Conservation (phyloP, 2,888 invertebrate genomes). For the Leucoptera coffeella region DNA sequence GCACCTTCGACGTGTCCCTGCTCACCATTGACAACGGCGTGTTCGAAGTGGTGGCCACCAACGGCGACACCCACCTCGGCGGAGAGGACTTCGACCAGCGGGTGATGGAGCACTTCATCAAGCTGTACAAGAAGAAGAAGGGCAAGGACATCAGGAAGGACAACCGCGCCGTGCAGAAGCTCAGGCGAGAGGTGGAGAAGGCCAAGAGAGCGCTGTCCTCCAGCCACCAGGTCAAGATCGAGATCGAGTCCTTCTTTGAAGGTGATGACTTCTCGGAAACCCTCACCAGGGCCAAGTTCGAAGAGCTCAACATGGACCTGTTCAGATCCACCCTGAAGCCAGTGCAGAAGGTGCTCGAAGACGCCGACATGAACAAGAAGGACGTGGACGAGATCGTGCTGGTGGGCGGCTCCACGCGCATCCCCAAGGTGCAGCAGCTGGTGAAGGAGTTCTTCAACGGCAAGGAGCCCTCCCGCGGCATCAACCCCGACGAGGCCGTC, state of each 20-base stretch:
- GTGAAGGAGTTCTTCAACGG: constrained; percentile 95
- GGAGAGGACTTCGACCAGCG: constrained; percentile 99
- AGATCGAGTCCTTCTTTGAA: constrained; percentile 97
- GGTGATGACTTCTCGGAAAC: constrained; percentile 98
- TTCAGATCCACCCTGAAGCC: constrained; percentile 92
- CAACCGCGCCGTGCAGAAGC: constrained; percentile 90
- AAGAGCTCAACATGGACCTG: constrained; percentile 92
- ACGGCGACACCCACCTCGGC: constrained; percentile 96
- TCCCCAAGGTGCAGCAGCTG: constrained; percentile 93
- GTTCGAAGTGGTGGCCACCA: constrained; percentile 89
- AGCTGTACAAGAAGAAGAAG: constrained; percentile 97
- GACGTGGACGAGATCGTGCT: constrained; percentile 98
- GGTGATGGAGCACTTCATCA: constrained; percentile 98
- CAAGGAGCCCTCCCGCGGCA: constrained; percentile 96
- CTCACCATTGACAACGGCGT: constrained; percentile 98
- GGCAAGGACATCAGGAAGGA: constrained; percentile 95
- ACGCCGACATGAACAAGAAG: constrained; percentile 98
- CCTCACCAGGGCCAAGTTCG: constrained; percentile 96
- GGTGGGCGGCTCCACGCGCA: constrained; percentile 98
- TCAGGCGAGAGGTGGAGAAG: constrained; percentile 95
- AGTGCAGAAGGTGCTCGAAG: constrained; percentile 92
- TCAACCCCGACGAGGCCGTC: constrained; percentile 98
- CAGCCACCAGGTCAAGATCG: constrained; percentile 93
- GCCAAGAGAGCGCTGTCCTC: constrained; percentile 94
- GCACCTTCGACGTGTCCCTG: constrained; percentile 97